Conservation (phyloP, 2,888 invertebrate species). For the Dascillus cervinus region DNA sequence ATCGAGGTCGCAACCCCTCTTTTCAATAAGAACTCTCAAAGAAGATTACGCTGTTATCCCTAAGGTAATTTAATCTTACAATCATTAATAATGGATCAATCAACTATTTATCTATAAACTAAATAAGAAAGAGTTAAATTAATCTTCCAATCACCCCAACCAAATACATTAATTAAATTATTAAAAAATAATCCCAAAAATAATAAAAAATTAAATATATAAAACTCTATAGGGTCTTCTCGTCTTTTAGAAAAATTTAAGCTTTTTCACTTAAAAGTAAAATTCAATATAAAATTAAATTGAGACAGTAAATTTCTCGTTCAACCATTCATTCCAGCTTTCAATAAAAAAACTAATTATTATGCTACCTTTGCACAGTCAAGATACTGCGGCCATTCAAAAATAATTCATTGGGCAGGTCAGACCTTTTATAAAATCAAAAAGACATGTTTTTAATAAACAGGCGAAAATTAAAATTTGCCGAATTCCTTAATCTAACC, state of each 20-base stretch:
- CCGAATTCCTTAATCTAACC: conserved; percentile 53
- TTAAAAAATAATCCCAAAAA: conserved; percentile 34
- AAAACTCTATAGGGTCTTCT: conserved; percentile 75
- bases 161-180: conserved; percentile 44
- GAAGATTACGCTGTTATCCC: conserved; percentile 80
- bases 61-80: conserved; percentile 68
- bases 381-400: conserved; percentile 74
- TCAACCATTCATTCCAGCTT: conserved; percentile 70
- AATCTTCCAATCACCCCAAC: conserved; percentile 60
- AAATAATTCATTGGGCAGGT: conserved; percentile 64
- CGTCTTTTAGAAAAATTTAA: conserved; percentile 60
- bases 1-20: conserved; percentile 79
- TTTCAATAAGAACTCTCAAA: conserved; percentile 66
- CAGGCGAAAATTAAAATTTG: conserved; percentile 58
- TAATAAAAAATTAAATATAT: conserved; percentile 36
- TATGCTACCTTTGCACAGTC: conserved; percentile 77
- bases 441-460: conserved; percentile 74
- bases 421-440: conserved; percentile 55
- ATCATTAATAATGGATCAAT: conserved; percentile 53
- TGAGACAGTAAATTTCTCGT: conserved; percentile 59
- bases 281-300: conserved; percentile 46
- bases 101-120: conserved; percentile 41
- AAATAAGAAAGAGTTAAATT: conserved; percentile 47
- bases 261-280: conserved; percentile 57
- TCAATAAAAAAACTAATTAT: conserved; percentile 73